These are phyloP conservation scores for Melierax canorus DNA, from an alignment of 2,113 vertebrate species.

Conservation along the genomic window DNA sequence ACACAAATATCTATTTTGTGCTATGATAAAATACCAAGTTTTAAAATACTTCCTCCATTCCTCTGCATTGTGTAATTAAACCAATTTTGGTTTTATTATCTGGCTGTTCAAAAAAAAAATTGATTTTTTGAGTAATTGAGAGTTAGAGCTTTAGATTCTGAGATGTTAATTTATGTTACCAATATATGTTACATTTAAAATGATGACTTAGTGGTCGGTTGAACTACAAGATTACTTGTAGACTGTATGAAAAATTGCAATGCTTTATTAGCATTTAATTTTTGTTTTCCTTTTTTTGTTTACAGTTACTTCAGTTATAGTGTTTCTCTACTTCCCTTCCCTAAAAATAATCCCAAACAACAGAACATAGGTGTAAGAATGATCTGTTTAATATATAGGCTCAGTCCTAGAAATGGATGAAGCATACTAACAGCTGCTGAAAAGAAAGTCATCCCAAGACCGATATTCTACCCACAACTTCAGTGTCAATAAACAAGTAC, in stretches of 20 bases:
- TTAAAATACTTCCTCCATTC: not conserved
- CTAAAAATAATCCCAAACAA: not conserved
- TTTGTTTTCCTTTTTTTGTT: not conserved
- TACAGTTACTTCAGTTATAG: not conserved
- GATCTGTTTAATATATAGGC: not conserved
- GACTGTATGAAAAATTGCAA: not conserved
- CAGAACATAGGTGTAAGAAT: not conserved
- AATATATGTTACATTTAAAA: not conserved
- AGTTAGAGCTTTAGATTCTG: not conserved
- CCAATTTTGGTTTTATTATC: not conserved
- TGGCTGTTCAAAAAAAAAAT: not conserved
- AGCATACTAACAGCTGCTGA: not conserved
- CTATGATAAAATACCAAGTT: not conserved
- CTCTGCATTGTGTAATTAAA: not conserved
- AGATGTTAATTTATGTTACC: not conserved
- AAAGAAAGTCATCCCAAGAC: not conserved
- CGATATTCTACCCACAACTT: not conserved
- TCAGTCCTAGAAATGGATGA: not conserved
- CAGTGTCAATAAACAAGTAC: not conserved
- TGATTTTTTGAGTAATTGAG: not conserved
- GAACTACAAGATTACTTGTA: not conserved
- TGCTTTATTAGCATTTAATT: not conserved
- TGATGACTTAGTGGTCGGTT: not conserved
- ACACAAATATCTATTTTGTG: not conserved
- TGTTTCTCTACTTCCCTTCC: not conserved